Evolutionary conservation across 2,797 vertebrate species (phyloP).

Genomic region (Calcarius lapponicus): DNA sequence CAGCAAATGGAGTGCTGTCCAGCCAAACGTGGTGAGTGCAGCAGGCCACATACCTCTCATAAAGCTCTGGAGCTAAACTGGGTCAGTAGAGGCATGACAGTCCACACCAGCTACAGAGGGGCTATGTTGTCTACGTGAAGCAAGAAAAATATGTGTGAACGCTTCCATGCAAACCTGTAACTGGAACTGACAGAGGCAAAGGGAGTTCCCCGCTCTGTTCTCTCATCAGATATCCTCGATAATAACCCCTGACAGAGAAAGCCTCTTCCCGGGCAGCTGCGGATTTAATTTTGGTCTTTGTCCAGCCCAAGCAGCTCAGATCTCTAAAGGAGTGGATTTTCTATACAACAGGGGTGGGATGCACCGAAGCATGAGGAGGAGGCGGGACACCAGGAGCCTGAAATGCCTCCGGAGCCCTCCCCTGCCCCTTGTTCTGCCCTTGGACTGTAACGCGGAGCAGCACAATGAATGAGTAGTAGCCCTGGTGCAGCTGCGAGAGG

Average conservation of each 20-base stretch:
- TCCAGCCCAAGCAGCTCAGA: not conserved
- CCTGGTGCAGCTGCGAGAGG: slow-evolving; percentile 30
- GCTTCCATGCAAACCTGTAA: slow-evolving; percentile 1
- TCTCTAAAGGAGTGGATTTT: not conserved
- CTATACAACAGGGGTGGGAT: not conserved
- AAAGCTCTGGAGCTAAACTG: not conserved
- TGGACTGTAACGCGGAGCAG: not conserved
- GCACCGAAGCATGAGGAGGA: slow-evolving; percentile 23
- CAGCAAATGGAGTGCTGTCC: not conserved
- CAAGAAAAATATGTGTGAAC: not conserved
- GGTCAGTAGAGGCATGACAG: not conserved
- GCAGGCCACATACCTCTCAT: not conserved
- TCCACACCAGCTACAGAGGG: not conserved
- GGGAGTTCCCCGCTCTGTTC: not conserved
- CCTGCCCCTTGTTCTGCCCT: slow-evolving; percentile 10
- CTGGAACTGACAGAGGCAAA: not conserved
- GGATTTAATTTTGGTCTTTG: slow-evolving; percentile 32
- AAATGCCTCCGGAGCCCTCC: not conserved
- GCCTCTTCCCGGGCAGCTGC: slow-evolving; percentile 40
- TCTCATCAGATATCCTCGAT: not conserved
- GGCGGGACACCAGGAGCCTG: not conserved
- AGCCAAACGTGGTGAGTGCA: not conserved
- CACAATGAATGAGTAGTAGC: slow-evolving; percentile 24
- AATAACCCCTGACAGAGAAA: not conserved
- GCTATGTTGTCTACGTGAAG: not conserved